Percentiles rank a stretch among this genome's conserved stretches.
Evolutionary conservation across 2,888 invertebrate genomes (phyloP).

Genomic region (Rhagophthalmus giganteus): DNA sequence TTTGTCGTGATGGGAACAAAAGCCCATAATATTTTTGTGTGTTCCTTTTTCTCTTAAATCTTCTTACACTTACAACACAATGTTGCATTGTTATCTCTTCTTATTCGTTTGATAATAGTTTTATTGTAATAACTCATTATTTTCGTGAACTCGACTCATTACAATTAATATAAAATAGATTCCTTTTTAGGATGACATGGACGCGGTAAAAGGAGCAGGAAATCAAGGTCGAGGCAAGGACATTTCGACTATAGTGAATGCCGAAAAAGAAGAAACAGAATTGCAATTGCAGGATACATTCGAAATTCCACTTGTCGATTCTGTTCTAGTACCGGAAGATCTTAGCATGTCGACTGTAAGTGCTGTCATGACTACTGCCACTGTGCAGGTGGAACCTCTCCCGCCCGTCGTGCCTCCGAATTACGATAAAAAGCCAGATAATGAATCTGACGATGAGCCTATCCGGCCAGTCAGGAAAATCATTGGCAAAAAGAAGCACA

Average conservation of each 20-base stretch:
- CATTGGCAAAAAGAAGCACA: slow-evolving; percentile 63
- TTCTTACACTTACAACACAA: no score
- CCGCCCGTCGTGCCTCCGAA: slow-evolving; percentile 34
- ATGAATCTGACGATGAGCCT: slow-evolving; percentile 51
- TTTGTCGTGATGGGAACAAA: no score
- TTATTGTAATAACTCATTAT: no score
- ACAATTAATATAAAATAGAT: no score
- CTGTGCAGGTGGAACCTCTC: slow-evolving; percentile 19
- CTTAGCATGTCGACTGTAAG: not conserved
- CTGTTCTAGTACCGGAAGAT: not conserved
- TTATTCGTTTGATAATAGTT: no score
- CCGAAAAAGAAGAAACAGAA: slow-evolving; percentile 63
- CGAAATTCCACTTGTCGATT: slow-evolving; percentile 20
- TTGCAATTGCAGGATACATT: slow-evolving; percentile 15
- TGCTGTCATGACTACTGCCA: slow-evolving; percentile 19
- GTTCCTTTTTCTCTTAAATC: no score
- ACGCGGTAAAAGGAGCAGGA: slow-evolving; percentile 75
- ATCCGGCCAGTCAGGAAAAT: slow-evolving; percentile 43
- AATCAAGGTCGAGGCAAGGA: slow-evolving; percentile 87
- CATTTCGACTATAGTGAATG: slow-evolving; percentile 85
- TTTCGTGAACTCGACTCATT: no score
- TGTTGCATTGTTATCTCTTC: no score
- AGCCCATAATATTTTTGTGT: no score
- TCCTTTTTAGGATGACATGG: slow-evolving; percentile 66
- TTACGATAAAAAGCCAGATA: slow-evolving; percentile 29